These are phyloP conservation scores for Drosophila vallismaia DNA, from an alignment of 2,888 invertebrate genomes.

Conservation along the genomic window DNA sequence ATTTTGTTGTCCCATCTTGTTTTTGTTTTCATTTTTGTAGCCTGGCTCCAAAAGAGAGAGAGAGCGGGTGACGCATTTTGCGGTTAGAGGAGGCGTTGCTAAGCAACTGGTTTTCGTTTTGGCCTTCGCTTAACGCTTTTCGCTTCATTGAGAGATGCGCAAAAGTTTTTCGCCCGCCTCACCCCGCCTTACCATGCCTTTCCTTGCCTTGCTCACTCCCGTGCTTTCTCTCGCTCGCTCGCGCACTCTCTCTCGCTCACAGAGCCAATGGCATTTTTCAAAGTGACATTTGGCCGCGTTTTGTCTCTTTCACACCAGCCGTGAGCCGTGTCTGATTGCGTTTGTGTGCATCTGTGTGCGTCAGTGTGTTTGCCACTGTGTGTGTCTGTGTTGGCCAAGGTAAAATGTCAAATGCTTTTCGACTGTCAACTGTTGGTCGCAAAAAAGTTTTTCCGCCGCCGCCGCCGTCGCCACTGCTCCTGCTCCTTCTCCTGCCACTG, in stretches of 20 bases:
- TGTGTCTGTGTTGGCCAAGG: constrained; percentile 63
- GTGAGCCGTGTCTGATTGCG: constrained; percentile 37
- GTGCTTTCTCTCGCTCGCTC: constrained; percentile 29
- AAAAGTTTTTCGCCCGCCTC: constrained; percentile 35
- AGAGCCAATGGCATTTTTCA: constrained; percentile 83
- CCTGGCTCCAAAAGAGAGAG: too few relatives aligned
- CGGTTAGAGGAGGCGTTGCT: constrained; percentile 84
- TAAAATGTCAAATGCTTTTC: constrained; percentile 82
- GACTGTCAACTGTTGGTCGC: constrained; percentile 79
- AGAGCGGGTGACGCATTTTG: constrained; percentile 46
- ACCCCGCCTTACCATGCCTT: constrained; percentile 6
- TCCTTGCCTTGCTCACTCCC: constrained; percentile 32
- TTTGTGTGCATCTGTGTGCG: constrained; percentile 14
- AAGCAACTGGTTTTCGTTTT: constrained; percentile 82
- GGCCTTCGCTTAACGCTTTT: constrained; percentile 44
- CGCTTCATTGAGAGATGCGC: constrained; percentile 46
- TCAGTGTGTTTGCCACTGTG: constrained; percentile 5
- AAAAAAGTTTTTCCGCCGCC: constrained; percentile 34
- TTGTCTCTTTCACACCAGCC: constrained; percentile 60
- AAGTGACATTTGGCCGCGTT: constrained; percentile 81
- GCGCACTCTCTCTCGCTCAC: constrained; percentile 33
- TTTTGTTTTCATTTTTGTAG: constrained; percentile 16
- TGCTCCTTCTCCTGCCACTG: constrained; percentile 10
- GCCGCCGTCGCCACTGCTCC: constrained; percentile 20
- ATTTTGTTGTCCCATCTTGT: constrained; percentile 6